Conservation (phyloP, 2,797 vertebrate species). For the Manis pentadactyla region DNA sequence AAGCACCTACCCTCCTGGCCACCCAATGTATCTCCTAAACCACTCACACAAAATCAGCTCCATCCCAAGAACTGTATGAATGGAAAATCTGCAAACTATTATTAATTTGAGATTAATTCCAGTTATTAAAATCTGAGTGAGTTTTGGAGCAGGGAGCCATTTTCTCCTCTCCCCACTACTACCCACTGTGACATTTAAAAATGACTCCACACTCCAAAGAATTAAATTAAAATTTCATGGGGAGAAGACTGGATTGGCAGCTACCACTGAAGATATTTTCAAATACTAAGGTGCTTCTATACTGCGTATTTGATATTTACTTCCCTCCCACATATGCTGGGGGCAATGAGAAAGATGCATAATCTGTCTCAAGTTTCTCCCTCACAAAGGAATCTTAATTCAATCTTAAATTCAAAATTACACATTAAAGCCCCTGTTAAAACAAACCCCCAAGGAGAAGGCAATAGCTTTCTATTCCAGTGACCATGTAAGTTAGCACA, state of each 20-base stretch:
- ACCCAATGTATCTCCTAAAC: background rate
- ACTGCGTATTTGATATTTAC: background rate
- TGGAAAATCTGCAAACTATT: conserved; percentile 17
- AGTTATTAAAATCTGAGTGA: conserved; percentile 15
- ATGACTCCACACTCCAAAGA: background rate
- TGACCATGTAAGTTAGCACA: conserved; percentile 2
- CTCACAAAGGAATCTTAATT: background rate
- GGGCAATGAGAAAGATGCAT: background rate
- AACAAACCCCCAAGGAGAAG: conserved; percentile 17
- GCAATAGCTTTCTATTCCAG: conserved; percentile 41
- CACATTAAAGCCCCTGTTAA: conserved; percentile 21
- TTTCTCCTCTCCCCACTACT: background rate
- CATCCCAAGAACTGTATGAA: background rate
- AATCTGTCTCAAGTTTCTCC: conserved; percentile 31
- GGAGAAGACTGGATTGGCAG: conserved; percentile 10
- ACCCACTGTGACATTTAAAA: background rate
- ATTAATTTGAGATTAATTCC: conserved; percentile 43
- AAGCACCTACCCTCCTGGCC: background rate
- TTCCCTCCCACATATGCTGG: background rate
- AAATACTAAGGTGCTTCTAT: conserved; percentile 24
- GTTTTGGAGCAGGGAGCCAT: background rate
- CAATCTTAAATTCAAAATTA: conserved; percentile 57
- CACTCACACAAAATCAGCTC: conserved; percentile 13
- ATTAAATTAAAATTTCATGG: conserved; percentile 25
- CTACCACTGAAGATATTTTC: conserved; percentile 17